Evolutionary conservation across 2,888 invertebrate species (phyloP).

Genomic region (Pristionchus fissidentatus): DNA sequence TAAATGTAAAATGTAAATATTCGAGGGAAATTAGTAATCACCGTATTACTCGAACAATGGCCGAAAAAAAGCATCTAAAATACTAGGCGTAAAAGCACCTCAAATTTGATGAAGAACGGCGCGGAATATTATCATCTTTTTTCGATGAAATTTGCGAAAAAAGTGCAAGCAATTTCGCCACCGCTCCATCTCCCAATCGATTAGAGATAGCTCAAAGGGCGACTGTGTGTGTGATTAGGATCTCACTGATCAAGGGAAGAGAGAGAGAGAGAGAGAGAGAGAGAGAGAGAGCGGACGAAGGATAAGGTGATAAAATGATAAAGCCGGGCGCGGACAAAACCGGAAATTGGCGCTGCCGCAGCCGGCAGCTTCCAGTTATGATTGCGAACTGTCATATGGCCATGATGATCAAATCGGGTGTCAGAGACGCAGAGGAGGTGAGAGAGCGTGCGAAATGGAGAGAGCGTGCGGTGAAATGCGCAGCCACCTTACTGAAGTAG

Average conservation of each 20-base stretch:
- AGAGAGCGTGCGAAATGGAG: background rate
- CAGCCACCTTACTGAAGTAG: too few species aligned
- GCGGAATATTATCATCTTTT: too few species aligned
- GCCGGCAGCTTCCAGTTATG: too few species aligned
- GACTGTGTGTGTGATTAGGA: conserved; percentile 2
- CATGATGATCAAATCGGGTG: too few species aligned
- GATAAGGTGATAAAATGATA: too few species aligned
- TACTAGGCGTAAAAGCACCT: background rate
- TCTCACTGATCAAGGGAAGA: conserved; percentile 35
- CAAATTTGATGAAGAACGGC: background rate
- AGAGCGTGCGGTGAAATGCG: background rate
- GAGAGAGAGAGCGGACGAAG: too few species aligned
- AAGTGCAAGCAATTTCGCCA: background rate
- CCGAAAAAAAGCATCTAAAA: background rate
- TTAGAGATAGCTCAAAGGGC: background rate
- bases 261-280: conserved; percentile 25
- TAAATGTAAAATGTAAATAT: too few species aligned
- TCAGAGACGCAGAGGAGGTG: conserved; percentile 40
- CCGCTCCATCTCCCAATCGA: conserved; percentile 35
- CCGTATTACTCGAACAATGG: too few species aligned
- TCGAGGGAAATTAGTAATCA: too few species aligned
- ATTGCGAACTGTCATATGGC: too few species aligned
- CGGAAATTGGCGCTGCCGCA: too few species aligned
- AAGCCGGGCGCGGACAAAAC: too few species aligned
- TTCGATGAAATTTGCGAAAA: conserved; percentile 9